Percentiles rank a stretch among this genome's conserved stretches.
phyloP scores from a whole-genome alignment of 2,888 invertebrate species.

The Alitta virens region DNA sequence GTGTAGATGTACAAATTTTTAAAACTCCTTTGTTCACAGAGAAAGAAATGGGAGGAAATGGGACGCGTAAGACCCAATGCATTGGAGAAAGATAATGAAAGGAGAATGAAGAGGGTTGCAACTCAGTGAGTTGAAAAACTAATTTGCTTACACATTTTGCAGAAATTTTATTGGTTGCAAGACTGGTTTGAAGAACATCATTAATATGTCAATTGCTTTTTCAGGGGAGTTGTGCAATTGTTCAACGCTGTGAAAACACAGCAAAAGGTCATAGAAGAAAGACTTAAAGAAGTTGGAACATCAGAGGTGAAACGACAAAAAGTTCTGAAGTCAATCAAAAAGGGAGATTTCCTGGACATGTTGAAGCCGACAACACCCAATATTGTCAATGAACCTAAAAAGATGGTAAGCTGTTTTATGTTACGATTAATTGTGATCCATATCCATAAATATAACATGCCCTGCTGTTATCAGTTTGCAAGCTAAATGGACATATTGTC shows the following conservation, averaged over 20 bases:
- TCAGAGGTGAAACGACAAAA: conserved; percentile 77
- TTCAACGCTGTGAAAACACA: conserved; percentile 87
- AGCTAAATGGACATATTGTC: too few relatives aligned
- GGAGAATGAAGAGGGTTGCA: conserved; percentile 76
- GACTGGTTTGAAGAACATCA: too few relatives aligned
- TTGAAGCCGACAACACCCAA: conserved; percentile 38
- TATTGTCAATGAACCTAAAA: conserved; percentile 16
- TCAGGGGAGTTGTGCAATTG: conserved; percentile 84
- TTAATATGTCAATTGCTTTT: background rate
- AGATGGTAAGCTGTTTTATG: background rate
- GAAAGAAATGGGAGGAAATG: conserved; percentile 60
- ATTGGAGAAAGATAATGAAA: conserved; percentile 73
- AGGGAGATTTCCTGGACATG: conserved; percentile 55
- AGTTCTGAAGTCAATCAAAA: conserved; percentile 59
- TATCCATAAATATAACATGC: too few relatives aligned
- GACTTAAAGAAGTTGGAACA: conserved; percentile 65
- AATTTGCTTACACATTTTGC: too few relatives aligned
- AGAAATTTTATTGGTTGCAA: too few relatives aligned
- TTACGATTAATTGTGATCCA: too few relatives aligned
- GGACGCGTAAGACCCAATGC: conserved; percentile 72
- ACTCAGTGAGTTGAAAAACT: conserved; percentile 65
- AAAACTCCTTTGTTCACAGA: conserved; percentile 14
- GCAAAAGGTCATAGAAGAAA: conserved; percentile 73
- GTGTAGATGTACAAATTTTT: too few relatives aligned
- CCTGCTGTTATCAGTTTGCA: too few relatives aligned